phyloP scores from a whole-genome alignment of 1,140 invertebrate species.

The Drosophila subpulchrella region DNA sequence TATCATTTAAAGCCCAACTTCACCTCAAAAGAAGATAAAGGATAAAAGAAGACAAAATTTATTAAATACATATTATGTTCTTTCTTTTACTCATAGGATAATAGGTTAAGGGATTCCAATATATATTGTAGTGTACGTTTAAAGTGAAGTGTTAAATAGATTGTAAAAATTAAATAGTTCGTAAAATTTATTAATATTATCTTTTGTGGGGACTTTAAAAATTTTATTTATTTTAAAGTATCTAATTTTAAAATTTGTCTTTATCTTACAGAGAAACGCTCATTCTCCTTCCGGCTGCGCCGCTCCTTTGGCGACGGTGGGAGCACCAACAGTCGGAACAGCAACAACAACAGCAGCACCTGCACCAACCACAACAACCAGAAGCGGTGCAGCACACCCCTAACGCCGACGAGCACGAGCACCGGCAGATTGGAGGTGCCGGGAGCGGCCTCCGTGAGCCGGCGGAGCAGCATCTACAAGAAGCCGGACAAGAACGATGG shows the following conservation, averaged over 20 bases:
- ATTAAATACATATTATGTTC: no score
- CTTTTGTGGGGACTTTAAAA: no score
- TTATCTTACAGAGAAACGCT: slow-evolving; percentile 75
- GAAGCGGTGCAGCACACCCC: slow-evolving; percentile 72
- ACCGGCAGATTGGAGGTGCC: slow-evolving; percentile 73
- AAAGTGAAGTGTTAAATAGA: no score
- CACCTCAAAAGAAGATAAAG: no score
- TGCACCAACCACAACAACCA: slow-evolving; percentile 81
- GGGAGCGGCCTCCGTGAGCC: slow-evolving; percentile 64
- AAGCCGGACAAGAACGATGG: slow-evolving; percentile 80
- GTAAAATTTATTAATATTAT: no score
- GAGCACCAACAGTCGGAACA: slow-evolving; percentile 79
- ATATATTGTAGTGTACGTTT: no score
- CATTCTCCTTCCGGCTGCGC: slow-evolving; percentile 79
- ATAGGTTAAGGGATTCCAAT: no score
- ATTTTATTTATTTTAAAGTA: no score
- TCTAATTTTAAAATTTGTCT: neutral
- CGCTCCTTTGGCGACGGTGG: slow-evolving; percentile 79
- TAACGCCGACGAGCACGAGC: slow-evolving; percentile 78
- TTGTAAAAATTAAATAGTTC: no score
- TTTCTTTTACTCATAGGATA: no score
- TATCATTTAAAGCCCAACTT: no score
- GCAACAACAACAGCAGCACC: slow-evolving; percentile 81
- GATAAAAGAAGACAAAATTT: no score
- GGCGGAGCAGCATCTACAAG: slow-evolving; percentile 79